A percentile compares a stretch with the other conserved stretches of the same genome.
Evolutionary conservation across 2,113 vertebrate genomes (phyloP).

Genomic region (Stigmatopora argus): DNA sequence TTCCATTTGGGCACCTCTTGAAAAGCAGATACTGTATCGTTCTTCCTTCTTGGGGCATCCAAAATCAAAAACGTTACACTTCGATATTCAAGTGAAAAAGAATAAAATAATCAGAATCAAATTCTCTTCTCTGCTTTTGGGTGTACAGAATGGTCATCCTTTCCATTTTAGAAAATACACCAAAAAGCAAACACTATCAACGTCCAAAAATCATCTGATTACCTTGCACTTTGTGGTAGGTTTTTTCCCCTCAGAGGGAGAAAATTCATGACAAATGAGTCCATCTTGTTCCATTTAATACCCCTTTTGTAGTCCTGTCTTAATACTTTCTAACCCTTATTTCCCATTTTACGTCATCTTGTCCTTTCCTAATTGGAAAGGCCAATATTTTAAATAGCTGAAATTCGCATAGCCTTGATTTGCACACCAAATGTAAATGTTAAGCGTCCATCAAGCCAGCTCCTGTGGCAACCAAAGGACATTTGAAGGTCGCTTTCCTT

Average conservation of each 20-base stretch:
- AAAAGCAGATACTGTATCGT: constrained; percentile 7
- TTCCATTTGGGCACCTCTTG: constrained; percentile 24
- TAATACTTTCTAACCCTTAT: constrained; percentile 28
- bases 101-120: too few relatives aligned
- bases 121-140: too few relatives aligned
- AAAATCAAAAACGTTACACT: too few relatives aligned
- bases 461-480: constrained; percentile 66
- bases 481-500: constrained; percentile 58
- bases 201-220: neutral
- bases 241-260: neutral
- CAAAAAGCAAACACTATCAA: too few relatives aligned
- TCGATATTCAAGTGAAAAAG: too few relatives aligned
- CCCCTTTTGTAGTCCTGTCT: neutral
- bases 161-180: too few relatives aligned
- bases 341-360: constrained; percentile 8
- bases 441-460: constrained; percentile 31
- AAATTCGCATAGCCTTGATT: constrained; percentile 63
- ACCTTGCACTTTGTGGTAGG: neutral
- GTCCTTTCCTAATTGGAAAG: constrained; percentile 20
- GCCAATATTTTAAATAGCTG: constrained; percentile 46
- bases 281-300: neutral
- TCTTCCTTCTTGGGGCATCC: too few relatives aligned
- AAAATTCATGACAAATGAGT: neutral
- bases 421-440: constrained; percentile 48
- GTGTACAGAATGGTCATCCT: too few relatives aligned